Conservation (phyloP, 2,797 vertebrate species). For the Rhadinocentrus ornatus region DNA sequence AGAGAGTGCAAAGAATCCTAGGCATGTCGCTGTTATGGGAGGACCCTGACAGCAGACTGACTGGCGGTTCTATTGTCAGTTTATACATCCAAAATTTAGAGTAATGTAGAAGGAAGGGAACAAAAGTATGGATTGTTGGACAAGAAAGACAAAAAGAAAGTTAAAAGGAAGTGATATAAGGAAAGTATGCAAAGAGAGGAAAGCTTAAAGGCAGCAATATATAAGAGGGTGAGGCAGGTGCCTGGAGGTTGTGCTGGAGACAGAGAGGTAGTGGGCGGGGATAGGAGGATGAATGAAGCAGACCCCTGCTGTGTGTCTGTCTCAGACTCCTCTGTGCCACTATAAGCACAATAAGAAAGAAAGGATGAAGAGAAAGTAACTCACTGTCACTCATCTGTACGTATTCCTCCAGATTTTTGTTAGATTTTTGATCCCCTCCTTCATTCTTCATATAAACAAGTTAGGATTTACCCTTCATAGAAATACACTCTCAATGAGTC, state of each 20-base stretch:
- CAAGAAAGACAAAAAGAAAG: constrained; percentile 27
- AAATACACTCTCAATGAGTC: constrained; percentile 7
- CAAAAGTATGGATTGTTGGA: constrained; percentile 29
- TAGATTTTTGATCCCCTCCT: not conserved
- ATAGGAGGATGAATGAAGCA: constrained; percentile 84
- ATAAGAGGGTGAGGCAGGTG: constrained; percentile 67
- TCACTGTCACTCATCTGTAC: constrained; percentile 2
- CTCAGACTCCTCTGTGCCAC: constrained; percentile 82
- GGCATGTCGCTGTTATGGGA: constrained; percentile 66
- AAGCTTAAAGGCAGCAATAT: constrained; percentile 33
- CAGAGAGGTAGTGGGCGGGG: constrained; percentile 60
- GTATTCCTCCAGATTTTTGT: constrained; percentile 7
- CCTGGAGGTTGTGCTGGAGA: constrained; percentile 67
- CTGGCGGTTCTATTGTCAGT: constrained; percentile 67
- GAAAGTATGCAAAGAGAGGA: constrained; percentile 31
- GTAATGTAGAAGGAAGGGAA: constrained; percentile 35
- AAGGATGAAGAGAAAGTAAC: constrained; percentile 42
- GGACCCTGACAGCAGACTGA: constrained; percentile 66
- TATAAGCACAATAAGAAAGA: constrained; percentile 78
- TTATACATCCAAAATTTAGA: constrained; percentile 50
- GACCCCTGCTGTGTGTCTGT: constrained; percentile 85
- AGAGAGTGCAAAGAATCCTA: constrained; percentile 67
- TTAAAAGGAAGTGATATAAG: constrained; percentile 18
- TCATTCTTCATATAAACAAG: constrained; percentile 73
- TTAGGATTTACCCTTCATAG: constrained; percentile 73